A percentile compares a stretch with the other conserved stretches of the same genome.
phyloP scores from a whole-genome alignment of 2,888 invertebrate genomes.

The Eristalis arbustorum region DNA sequence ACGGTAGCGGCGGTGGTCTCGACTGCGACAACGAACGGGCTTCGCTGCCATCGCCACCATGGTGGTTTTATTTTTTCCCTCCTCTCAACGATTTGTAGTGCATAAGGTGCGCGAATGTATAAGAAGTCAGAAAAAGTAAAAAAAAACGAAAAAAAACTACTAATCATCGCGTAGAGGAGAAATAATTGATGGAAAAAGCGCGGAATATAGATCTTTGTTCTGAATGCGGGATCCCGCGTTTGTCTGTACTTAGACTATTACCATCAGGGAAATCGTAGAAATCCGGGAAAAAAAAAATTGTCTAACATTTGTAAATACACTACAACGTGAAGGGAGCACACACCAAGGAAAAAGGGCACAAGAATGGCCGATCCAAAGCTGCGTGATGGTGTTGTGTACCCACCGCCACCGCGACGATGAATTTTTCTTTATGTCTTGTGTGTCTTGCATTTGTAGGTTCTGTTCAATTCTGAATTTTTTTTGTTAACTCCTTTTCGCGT shows the following conservation, averaged over 20 bases:
- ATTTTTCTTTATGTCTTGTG: constrained; percentile 48
- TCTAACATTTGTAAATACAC: constrained; percentile 53
- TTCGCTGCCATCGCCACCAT: constrained; percentile 60
- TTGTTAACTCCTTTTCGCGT: constrained; percentile 34
- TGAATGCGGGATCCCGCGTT: constrained; percentile 26
- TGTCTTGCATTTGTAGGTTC: constrained; percentile 33
- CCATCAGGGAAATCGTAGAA: background rate
- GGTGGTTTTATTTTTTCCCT: constrained; percentile 54
- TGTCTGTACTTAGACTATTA: background rate
- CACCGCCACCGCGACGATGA: constrained; percentile 44
- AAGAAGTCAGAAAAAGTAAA: constrained; percentile 1
- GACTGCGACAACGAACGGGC: constrained; percentile 55
- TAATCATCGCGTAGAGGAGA: constrained; percentile 37
- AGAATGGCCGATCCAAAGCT: constrained; percentile 42
- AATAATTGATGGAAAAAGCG: constrained; percentile 63
- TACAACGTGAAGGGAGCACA: constrained; percentile 3
- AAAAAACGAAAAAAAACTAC: background rate
- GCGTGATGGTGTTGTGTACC: constrained; percentile 40
- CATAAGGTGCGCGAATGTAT: constrained; percentile 52
- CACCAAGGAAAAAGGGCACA: constrained; percentile 17
- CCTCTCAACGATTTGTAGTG: constrained; percentile 26
- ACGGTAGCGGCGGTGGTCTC: constrained; percentile 58
- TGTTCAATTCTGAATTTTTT: constrained; percentile 8
- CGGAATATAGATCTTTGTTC: constrained; percentile 60
- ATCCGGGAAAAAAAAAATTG: constrained; percentile 17